phyloP scores from a whole-genome alignment of 1,140 invertebrate genomes.

The Ceratosolen solmsi region DNA sequence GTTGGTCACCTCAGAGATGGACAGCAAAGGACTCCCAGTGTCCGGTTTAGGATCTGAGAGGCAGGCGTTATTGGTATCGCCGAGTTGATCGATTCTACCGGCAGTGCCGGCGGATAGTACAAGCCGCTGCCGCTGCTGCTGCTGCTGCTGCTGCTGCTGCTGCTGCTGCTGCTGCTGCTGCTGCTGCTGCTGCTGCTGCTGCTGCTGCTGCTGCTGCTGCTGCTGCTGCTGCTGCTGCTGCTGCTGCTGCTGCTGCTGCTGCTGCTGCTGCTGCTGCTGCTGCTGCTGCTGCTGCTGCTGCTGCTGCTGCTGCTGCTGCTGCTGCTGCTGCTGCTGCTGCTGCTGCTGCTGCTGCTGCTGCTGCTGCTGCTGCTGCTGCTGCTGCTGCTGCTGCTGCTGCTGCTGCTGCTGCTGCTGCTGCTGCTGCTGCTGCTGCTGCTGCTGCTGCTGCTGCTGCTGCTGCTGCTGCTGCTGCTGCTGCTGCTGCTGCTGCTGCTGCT shows the following conservation, averaged over 20 bases:
- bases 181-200: slow-evolving; percentile 43
- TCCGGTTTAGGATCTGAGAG: slow-evolving; percentile 78
- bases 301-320: slow-evolving; percentile 55
- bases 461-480: slow-evolving; percentile 59
- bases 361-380: slow-evolving; percentile 41
- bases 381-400: slow-evolving; percentile 54
- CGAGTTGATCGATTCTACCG: slow-evolving; percentile 66
- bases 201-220: slow-evolving; percentile 55
- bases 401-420: slow-evolving; percentile 60
- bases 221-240: slow-evolving; percentile 49
- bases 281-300: slow-evolving; percentile 56
- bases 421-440: slow-evolving; percentile 57
- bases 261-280: slow-evolving; percentile 59
- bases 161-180: slow-evolving; percentile 43
- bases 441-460: slow-evolving; percentile 54
- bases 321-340: slow-evolving; percentile 60
- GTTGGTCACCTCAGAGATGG: slow-evolving; percentile 88
- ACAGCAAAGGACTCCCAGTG: slow-evolving; percentile 84
- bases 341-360: slow-evolving; percentile 58
- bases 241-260: slow-evolving; percentile 56
- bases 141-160: slow-evolving; percentile 61
- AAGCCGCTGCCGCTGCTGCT: slow-evolving; percentile 59
- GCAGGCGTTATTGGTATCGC: slow-evolving; percentile 70
- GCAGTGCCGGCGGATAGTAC: slow-evolving; percentile 64
- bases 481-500: slow-evolving; percentile 59